Base-by-base conservation (phyloP, 2,113 vertebrate species). In the Parus major region DNA sequence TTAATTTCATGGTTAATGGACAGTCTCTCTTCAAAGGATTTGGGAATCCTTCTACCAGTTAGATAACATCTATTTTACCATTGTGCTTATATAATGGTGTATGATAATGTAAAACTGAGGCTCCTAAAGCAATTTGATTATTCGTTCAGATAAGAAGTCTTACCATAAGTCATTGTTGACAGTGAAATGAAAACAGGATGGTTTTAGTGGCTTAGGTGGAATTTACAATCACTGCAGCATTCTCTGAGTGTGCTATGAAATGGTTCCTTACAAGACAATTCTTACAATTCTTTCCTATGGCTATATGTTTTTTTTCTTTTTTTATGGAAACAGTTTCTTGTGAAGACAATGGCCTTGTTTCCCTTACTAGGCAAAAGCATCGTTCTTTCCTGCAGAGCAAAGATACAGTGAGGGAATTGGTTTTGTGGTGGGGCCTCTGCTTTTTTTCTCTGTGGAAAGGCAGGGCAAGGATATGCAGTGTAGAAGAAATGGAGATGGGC, bases 91-190 rank as follows among this genome's bases (percentile, higher is more conserved):
- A 76, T 59, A 88, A 66, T 71, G 65, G 79, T 64, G 10, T 86
- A 73, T 80, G 64, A 70, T 92, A 78, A 56, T 59, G 16, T 73
- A 77, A 80, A 82, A 81, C 42, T 36, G 71, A 86, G 59, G 39
- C 33, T 96, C 29, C 88, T 87, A 81, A 79, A 95, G 83, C 73
- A 95, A 86, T 97, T 78, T 78, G 88, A 93, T 93, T 92, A 68
- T 78, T 93, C 1, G 1, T 83, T 95, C 64, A 75, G 92, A 94
- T 95, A 91, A 79, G 56, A 86, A 56, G 76, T 63, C 55, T 88
- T 91, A 44, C 71, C 64, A 60, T 88, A 73, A 95, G 78, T 92
- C 53, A 59, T 70, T 73, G 27, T 65, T 87, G 78, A 79, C 39
- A 83, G 64, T 83, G 64, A 18, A 77, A 86, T 77, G 47, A 82